A percentile compares a stretch with the other conserved stretches of the same genome.
Conservation (phyloP, 2,888 invertebrate species). For the Stramonita haemastoma region DNA sequence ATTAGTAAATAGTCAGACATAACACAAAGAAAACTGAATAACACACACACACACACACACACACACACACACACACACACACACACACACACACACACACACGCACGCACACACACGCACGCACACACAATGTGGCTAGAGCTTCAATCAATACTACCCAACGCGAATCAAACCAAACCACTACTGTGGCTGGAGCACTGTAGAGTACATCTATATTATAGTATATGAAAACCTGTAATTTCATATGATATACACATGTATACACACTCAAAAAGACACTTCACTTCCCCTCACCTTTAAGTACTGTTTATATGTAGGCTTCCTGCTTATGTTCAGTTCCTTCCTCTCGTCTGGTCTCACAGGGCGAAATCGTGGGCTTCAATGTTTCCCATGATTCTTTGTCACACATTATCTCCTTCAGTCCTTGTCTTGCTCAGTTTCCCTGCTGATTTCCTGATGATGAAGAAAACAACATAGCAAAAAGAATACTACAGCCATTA, state of each 20-base stretch:
- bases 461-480: not conserved
- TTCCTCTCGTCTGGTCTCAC: constrained; percentile 70
- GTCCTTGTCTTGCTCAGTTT: not conserved
- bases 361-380: constrained; percentile 71
- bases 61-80: not conserved
- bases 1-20: too few relatives aligned
- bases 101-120: too few relatives aligned
- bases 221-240: too few relatives aligned
- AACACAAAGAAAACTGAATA: too few relatives aligned
- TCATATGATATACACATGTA: not conserved
- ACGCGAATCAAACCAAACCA: too few relatives aligned
- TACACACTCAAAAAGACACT: not conserved
- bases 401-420: not conserved
- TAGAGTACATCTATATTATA: too few relatives aligned
- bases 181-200: too few relatives aligned
- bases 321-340: constrained; percentile 71
- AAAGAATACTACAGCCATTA: too few relatives aligned
- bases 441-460: not conserved
- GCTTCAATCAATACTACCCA: too few relatives aligned
- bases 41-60: too few relatives aligned
- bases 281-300: constrained; percentile 57
- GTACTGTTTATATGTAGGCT: constrained; percentile 70
- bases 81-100: too few relatives aligned
- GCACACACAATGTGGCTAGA: too few relatives aligned
- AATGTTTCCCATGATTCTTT: constrained; percentile 70